Conservation (phyloP, 1,140 invertebrate species). For the Euura saliciscinereae region DNA sequence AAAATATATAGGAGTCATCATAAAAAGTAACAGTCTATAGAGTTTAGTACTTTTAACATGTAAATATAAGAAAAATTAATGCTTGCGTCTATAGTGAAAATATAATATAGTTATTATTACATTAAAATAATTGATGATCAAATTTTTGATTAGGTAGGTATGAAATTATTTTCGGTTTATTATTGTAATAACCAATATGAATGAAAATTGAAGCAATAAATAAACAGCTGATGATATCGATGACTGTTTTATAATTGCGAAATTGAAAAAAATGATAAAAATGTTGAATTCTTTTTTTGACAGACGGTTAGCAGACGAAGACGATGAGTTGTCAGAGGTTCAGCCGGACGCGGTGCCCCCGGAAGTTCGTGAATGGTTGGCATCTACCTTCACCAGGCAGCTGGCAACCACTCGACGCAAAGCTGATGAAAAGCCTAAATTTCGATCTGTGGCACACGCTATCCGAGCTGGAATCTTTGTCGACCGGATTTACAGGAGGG, state of each 20-base stretch:
- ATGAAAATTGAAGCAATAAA: too few relatives aligned
- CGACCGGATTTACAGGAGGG: conserved; percentile 91
- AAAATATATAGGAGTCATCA: too few relatives aligned
- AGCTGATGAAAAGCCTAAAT: conserved; percentile 83
- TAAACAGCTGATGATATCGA: conserved; percentile 19
- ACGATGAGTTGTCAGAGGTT: conserved; percentile 94
- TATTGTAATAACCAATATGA: too few relatives aligned
- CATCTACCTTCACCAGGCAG: conserved; percentile 95
- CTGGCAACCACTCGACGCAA: conserved; percentile 75
- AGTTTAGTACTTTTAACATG: too few relatives aligned
- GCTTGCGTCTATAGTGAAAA: too few relatives aligned
- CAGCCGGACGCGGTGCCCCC: conserved; percentile 93
- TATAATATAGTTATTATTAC: too few relatives aligned
- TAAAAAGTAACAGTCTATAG: too few relatives aligned
- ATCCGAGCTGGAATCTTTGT: conserved; percentile 97
- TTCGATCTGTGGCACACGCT: conserved; percentile 95
- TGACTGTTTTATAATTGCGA: conserved; percentile 22
- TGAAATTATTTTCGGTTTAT: too few relatives aligned
- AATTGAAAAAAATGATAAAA: conserved; percentile 4
- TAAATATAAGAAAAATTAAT: too few relatives aligned
- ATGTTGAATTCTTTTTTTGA: neutral
- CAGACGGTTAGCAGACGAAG: conserved; percentile 83
- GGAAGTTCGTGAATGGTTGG: conserved; percentile 96
- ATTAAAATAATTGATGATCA: too few relatives aligned
- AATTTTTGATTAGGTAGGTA: too few relatives aligned